Conservation (phyloP, 2,888 invertebrate genomes). For the Mesorhabditis spiculigera region DNA sequence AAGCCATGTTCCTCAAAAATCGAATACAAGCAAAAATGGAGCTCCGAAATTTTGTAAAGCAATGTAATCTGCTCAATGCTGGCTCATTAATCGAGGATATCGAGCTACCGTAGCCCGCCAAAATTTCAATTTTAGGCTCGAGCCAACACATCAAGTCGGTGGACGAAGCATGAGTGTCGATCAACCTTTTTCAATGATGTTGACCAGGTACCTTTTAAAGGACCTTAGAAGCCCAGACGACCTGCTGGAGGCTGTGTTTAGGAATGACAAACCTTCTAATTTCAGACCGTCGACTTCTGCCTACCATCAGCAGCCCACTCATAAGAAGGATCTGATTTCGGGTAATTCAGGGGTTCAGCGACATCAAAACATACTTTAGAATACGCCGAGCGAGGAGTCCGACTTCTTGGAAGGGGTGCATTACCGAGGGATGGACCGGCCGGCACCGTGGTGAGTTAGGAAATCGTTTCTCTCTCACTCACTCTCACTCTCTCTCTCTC, state of each 20-base stretch:
- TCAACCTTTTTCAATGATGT: not conserved
- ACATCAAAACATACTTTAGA: too few relatives aligned
- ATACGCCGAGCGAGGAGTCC: not conserved
- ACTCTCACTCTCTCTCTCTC: not conserved
- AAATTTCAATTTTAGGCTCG: not conserved
- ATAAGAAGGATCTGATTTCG: not conserved
- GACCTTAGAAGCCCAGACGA: not conserved
- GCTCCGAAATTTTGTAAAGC: too few relatives aligned
- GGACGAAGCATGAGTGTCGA: not conserved
- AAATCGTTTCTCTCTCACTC: not conserved
- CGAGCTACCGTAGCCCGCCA: too few relatives aligned
- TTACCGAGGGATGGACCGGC: not conserved
- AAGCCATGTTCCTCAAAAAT: too few relatives aligned
- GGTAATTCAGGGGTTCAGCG: not conserved
- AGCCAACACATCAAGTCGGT: not conserved
- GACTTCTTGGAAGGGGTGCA: not conserved
- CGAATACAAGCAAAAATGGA: too few relatives aligned
- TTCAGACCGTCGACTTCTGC: not conserved
- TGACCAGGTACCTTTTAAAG: not conserved
- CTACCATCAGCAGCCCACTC: not conserved
- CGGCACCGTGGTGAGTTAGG: not conserved
- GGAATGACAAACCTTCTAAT: too few relatives aligned
- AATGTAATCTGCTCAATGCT: too few relatives aligned
- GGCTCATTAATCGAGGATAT: too few relatives aligned
- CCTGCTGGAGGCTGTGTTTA: too few relatives aligned